phyloP scores from a whole-genome alignment of 1,140 invertebrate genomes.

The Parasteatoda tepidariorum region DNA sequence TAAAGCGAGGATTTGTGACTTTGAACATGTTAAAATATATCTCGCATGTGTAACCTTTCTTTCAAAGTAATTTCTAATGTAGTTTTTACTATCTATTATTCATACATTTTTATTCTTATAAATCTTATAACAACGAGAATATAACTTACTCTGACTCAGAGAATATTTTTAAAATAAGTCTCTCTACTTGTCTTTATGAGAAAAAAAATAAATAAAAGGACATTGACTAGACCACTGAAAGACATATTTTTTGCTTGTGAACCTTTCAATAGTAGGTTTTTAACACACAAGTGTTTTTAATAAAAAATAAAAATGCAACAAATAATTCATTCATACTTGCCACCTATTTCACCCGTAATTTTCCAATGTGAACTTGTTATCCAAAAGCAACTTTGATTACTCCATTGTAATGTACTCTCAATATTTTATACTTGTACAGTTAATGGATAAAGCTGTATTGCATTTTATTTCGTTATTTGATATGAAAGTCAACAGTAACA shows the following conservation, averaged over 20 bases:
- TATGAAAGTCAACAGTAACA: too few relatives aligned
- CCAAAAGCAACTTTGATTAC: background rate
- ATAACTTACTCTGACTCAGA: conserved; percentile 38
- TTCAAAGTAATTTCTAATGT: conserved; percentile 54
- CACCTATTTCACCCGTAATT: background rate
- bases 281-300: conserved; percentile 10
- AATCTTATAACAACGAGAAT: conserved; percentile 50
- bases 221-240: background rate
- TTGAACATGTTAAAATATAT: background rate
- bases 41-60: conserved; percentile 14
- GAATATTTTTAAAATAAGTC: conserved; percentile 51
- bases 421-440: too few relatives aligned
- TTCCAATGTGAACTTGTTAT: background rate
- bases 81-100: conserved; percentile 36
- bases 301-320: background rate
- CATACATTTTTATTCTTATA: conserved; percentile 57
- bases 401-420: too few relatives aligned
- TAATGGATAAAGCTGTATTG: too few relatives aligned
- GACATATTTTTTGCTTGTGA: conserved; percentile 24
- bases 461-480: too few relatives aligned
- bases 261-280: background rate
- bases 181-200: conserved; percentile 44
- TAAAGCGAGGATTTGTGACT: too few relatives aligned
- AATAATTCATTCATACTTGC: background rate
- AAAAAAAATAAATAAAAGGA: too few relatives aligned